Evolutionary conservation across 2,797 vertebrate species (phyloP).

Genomic region (Benthosema pterotum): DNA sequence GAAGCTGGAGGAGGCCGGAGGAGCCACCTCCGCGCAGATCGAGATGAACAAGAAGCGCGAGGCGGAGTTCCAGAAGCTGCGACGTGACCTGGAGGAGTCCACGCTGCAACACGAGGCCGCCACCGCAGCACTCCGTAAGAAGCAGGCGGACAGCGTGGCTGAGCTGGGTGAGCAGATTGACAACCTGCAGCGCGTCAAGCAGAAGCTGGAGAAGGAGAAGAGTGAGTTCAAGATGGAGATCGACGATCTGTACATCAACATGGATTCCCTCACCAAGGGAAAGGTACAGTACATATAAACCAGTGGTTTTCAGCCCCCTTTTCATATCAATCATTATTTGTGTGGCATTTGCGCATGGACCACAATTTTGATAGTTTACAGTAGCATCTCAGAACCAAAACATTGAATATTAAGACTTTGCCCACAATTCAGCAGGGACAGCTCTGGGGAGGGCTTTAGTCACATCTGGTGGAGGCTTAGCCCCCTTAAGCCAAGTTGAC

Average conservation of each 20-base stretch:
- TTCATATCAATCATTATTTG: too few species aligned
- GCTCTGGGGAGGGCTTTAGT: too few species aligned
- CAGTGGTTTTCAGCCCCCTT: too few species aligned
- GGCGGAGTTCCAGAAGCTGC: slow-evolving; percentile 49
- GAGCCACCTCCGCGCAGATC: slow-evolving; percentile 1
- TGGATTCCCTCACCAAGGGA: slow-evolving; percentile 80
- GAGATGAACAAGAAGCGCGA: slow-evolving; percentile 57
- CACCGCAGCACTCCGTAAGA: slow-evolving; percentile 78
- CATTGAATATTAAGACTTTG: too few species aligned
- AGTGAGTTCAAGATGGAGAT: slow-evolving; percentile 87
- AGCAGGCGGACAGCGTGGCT: slow-evolving; percentile 84
- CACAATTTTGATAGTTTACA: too few species aligned
- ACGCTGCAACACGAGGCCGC: slow-evolving; percentile 51
- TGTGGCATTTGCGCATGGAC: too few species aligned
- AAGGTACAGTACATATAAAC: background rate
- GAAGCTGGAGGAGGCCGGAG: too few species aligned
- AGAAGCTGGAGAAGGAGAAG: slow-evolving; percentile 87
- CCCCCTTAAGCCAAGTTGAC: too few species aligned
- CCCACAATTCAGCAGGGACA: too few species aligned
- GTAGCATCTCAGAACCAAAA: too few species aligned
- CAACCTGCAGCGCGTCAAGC: slow-evolving; percentile 85
- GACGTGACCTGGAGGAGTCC: slow-evolving; percentile 36
- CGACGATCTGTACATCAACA: slow-evolving; percentile 79
- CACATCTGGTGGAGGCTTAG: too few species aligned
- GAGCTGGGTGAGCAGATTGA: slow-evolving; percentile 87